These are phyloP conservation scores for Masnerella sp. DNA, from an alignment of 2,888 invertebrate genomes.

Conservation along the genomic window DNA sequence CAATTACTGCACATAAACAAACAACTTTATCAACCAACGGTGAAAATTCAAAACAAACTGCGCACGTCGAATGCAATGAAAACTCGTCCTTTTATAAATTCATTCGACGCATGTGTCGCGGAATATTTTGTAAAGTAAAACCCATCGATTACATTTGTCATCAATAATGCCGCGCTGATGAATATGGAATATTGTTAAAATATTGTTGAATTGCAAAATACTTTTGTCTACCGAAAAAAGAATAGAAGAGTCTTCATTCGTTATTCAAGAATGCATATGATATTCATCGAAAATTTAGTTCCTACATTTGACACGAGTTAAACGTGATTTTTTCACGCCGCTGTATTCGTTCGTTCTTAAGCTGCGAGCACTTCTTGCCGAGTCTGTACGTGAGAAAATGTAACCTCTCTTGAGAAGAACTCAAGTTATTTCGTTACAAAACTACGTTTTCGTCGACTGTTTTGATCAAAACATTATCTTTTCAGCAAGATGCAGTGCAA, in stretches of 20 bases:
- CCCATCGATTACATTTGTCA: no score
- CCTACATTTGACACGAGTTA: not conserved
- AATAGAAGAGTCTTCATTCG: not conserved
- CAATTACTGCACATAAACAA: no score
- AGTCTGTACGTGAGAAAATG: conserved; percentile 48
- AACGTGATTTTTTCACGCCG: conserved; percentile 4
- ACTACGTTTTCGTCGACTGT: conserved; percentile 24
- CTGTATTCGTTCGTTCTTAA: conserved; percentile 14
- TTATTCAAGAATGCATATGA: conserved; percentile 14
- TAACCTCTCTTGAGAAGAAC: conserved; percentile 25
- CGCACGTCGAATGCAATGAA: no score
- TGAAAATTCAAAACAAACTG: no score
- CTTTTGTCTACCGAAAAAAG: no score
- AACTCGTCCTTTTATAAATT: no score
- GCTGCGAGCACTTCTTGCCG: conserved; percentile 26
- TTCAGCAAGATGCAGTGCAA: conserved; percentile 8
- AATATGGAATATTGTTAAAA: no score
- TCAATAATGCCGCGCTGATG: no score
- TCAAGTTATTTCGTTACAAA: conserved; percentile 46
- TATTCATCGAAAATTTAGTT: conserved; percentile 3
- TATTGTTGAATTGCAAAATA: no score
- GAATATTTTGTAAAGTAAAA: no score
- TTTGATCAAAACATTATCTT: conserved; percentile 52
- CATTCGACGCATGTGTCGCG: no score
- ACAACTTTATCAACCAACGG: no score